Evolutionary conservation across 2,797 vertebrate species (phyloP).

Genomic region (Eulemur albifrons): DNA sequence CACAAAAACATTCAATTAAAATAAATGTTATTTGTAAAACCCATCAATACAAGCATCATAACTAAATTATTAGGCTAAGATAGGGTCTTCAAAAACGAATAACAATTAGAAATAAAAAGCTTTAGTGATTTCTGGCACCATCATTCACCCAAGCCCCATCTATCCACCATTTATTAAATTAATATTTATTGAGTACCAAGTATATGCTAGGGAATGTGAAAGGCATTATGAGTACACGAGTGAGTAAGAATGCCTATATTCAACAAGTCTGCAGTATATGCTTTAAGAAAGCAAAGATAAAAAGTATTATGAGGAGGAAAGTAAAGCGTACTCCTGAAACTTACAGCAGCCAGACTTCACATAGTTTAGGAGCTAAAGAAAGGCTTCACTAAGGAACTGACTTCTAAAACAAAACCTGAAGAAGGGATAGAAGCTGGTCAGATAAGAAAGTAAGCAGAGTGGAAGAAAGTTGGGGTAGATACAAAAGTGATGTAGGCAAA

Average conservation of each 20-base stretch:
- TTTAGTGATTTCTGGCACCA: neutral
- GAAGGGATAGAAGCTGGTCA: conserved; percentile 41
- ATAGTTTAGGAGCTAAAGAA: conserved; percentile 2
- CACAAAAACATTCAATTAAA: conserved; percentile 33
- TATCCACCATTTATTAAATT: conserved; percentile 5
- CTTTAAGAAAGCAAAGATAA: neutral
- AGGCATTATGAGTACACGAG: neutral
- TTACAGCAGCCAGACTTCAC: neutral
- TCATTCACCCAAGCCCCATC: neutral
- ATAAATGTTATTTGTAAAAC: conserved; percentile 32
- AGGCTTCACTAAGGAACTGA: conserved; percentile 30
- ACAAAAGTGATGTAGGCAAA: neutral
- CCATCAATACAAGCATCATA: neutral
- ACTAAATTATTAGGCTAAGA: conserved; percentile 18
- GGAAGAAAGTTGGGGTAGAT: neutral
- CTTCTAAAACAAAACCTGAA: conserved; percentile 22
- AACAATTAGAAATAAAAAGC: conserved; percentile 49
- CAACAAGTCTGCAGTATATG: neutral
- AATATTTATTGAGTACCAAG: conserved; percentile 27
- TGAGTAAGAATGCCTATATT: conserved; percentile 29
- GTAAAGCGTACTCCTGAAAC: neutral
- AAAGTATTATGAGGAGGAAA: neutral
- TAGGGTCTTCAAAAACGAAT: neutral
- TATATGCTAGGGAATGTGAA: neutral
- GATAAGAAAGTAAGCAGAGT: neutral